Percentiles rank a stretch among this genome's conserved stretches.
phyloP scores from a whole-genome alignment of 1,140 invertebrate genomes.

The Drosophila saltans region DNA sequence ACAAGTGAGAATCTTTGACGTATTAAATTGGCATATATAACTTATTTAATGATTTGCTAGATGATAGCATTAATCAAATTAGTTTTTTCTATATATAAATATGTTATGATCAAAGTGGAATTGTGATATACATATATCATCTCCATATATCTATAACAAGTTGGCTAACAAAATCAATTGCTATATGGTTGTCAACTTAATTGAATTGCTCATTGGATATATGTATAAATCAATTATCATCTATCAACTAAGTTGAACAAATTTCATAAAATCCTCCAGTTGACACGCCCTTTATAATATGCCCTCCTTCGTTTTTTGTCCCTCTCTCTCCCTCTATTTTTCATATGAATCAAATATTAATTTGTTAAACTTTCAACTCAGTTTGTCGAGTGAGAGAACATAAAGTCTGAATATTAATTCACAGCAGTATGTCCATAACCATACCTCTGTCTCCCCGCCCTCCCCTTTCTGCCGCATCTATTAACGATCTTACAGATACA shows the following conservation, averaged over 20 bases:
- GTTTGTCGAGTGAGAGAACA: slow-evolving; percentile 4
- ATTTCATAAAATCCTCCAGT: background rate
- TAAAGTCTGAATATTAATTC: slow-evolving; percentile 55
- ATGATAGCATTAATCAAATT: too few species aligned
- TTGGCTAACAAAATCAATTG: background rate
- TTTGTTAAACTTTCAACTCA: slow-evolving; percentile 13
- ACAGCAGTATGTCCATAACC: slow-evolving; percentile 35
- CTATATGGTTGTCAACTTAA: slow-evolving; percentile 4
- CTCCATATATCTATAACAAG: background rate
- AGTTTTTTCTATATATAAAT: too few species aligned
- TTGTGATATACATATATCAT: background rate
- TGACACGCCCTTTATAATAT: too few species aligned
- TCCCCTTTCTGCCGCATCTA: slow-evolving; percentile 5
- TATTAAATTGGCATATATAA: too few species aligned
- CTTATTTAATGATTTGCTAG: too few species aligned
- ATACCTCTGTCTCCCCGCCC: background rate
- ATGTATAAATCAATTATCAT: slow-evolving; percentile 2
- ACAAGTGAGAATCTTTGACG: too few species aligned
- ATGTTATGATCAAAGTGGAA: too few species aligned
- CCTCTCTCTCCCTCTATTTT: background rate
- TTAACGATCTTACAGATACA: slow-evolving; percentile 68
- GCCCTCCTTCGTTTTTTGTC: too few species aligned
- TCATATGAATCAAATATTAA: background rate
- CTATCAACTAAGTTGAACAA: background rate
- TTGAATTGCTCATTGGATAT: background rate